Evolutionary conservation across 2,113 vertebrate genomes (phyloP), one percentile per base, ranked within the genome.

Genomic region (Poicephalus meyeri): DNA sequence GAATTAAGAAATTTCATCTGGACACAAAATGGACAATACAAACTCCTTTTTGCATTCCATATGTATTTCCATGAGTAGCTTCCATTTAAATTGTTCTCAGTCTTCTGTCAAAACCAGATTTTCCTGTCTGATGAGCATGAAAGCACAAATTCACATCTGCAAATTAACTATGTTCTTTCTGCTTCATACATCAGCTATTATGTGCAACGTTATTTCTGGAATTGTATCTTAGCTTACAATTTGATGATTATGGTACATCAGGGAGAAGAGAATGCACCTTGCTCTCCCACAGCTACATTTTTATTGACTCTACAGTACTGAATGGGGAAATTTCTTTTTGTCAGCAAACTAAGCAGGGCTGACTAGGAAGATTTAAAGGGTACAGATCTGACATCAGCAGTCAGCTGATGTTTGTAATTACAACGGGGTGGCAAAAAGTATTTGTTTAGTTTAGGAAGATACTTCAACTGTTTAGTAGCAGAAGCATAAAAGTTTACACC

Each of bases 121-220:
- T 97, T 97, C 95, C 95, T 95, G 94, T 96, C 96, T 96, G 94
- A 91, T 96, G 78, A 91, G 91, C 83, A 88, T 88, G 89, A 93
- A 93, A 97, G 85, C 88, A 90, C 82, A 94, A 93, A 96, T 93
- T 95, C 90, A 94, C 35, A 84, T 91, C 91, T 88, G 69, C 81
- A 96, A 94, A 95, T 97, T 97, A 97, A 88, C 86, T 87, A 18
- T 89, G 86, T 95, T 97, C 88, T 97, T 96, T 96, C 80, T 80
- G 83, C 92, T 95, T 96, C 96, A 93, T 91, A 96, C 87, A 74
- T 94, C 94, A 94, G 91, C 72, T 87, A 72, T 94, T 94, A 93
- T 58, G 50, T 82, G 83, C 69, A 81, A 91, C 21, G 6, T 91
- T 97, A 93, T 95, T 96, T 89, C 93, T 96, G 86, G 87, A 87